These are phyloP conservation scores for Sphenodon punctatus DNA, from an alignment of 2,797 vertebrate species.

Conservation along the genomic window DNA sequence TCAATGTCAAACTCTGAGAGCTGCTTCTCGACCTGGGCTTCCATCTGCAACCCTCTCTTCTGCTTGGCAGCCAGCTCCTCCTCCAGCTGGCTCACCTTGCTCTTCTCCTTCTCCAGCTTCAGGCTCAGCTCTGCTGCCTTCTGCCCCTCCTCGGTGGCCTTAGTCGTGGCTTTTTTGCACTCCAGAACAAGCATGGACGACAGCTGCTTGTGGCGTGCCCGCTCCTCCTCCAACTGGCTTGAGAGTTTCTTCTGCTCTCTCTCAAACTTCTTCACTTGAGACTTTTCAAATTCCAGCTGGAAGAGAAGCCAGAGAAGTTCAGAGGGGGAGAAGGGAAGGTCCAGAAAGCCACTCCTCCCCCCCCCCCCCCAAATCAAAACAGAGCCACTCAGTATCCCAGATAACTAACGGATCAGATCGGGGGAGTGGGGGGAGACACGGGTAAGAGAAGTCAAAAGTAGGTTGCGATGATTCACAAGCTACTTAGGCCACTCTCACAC, in stretches of 20 bases:
- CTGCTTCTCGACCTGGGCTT: constrained; percentile 88
- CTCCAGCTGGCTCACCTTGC: constrained; percentile 79
- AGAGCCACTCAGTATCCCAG: not conserved
- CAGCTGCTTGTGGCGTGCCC: constrained; percentile 90
- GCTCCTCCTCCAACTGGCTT: constrained; percentile 87
- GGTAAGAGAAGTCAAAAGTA: too few relatives aligned
- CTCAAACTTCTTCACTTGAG: constrained; percentile 86
- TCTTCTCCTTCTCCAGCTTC: constrained; percentile 85
- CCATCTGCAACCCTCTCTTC: constrained; percentile 80
- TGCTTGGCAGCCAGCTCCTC: constrained; percentile 83
- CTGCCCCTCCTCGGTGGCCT: constrained; percentile 90
- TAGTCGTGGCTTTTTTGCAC: constrained; percentile 89
- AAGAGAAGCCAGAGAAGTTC: not conserved
- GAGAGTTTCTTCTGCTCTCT: constrained; percentile 86
- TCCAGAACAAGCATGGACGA: constrained; percentile 88
- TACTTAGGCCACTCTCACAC: too few relatives aligned
- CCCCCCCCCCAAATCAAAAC: not conserved
- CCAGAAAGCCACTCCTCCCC: too few relatives aligned
- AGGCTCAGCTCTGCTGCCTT: constrained; percentile 82
- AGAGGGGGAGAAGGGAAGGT: not conserved
- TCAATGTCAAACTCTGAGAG: constrained; percentile 89
- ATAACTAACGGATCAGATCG: accelerated
- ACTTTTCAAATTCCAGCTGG: constrained; percentile 93
- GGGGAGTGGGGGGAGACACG: too few relatives aligned
- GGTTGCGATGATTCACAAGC: too few relatives aligned